Evolutionary conservation across 2,888 invertebrate species (phyloP), one percentile per base, ranked within the genome.

Genomic region (Synergus laeviventris): DNA sequence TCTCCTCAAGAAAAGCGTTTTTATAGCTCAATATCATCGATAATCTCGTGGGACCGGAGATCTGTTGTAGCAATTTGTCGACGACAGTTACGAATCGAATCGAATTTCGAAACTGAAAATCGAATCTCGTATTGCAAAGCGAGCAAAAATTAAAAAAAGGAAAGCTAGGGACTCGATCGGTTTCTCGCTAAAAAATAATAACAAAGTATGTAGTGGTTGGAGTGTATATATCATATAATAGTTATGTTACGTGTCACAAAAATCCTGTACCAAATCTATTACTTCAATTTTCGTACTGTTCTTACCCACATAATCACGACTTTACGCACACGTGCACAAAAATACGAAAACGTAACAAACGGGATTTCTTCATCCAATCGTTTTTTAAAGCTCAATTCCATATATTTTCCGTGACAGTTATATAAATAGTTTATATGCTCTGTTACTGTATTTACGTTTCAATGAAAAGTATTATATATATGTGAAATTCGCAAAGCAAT

Each of bases 61-160:
- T 83, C 84, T 81, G 73, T 76, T 82, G 76, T 78, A 79, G 79
- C 82, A 85, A 82, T 64, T 80, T 80, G 80, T 81, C 81, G 81
- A 79, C 81, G 81, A 81, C 79, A 60, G 78, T 80, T 80, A 80
- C 81, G 80, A 84, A 83, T 84, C 77, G 76, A 82, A 81, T 74
- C 81, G 77, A 49, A 70, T 42, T 42, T 42, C 49, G 12, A 14
- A 45, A 42, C 3, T 3, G 31, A 70, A 70, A 31, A 39, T 70
- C n/a, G 70, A 70, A 24, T 70, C 14, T 70, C 70, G 70, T 49
- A 49, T 39, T 42, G 21, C 42, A 14, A 70, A 70, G 24, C 42
- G 49, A 49, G 24, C 18, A 45, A 31, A 31, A 49, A 49, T 24
- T 49, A 70, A 45, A 18, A 45, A 18, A 38, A 49, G 70, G 49